Conservation (phyloP, 2,797 vertebrate species). For the Oreochromis grahami region DNA sequence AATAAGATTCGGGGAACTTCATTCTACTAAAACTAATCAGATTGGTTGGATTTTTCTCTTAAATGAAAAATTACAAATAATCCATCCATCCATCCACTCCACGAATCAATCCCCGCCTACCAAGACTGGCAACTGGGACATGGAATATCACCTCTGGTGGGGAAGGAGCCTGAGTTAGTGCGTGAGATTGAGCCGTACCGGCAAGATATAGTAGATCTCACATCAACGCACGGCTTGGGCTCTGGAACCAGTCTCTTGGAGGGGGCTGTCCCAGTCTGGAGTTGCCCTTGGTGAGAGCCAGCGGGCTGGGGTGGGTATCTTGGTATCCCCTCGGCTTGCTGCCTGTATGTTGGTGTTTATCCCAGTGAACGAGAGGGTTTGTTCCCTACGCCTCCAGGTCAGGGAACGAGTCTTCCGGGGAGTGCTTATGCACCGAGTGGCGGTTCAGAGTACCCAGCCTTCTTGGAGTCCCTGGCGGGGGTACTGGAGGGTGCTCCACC, state of each 20-base stretch:
- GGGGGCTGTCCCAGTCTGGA: neutral
- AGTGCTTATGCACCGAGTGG: neutral
- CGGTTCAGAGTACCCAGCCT: fast-evolving
- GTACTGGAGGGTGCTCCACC: neutral
- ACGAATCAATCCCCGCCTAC: neutral
- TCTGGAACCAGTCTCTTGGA: neutral
- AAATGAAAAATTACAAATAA: neutral
- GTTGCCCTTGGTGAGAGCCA: neutral
- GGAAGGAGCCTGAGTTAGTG: neutral
- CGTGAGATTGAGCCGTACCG: neutral
- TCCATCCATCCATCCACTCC: neutral
- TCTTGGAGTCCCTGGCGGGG: neutral
- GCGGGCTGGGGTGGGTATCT: neutral
- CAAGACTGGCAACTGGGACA: neutral
- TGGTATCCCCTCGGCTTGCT: neutral
- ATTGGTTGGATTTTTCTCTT: neutral
- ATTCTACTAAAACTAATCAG: neutral
- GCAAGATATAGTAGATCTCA: neutral
- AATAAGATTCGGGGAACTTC: neutral
- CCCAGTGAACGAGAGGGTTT: neutral
- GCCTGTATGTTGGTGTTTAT: neutral
- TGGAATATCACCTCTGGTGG: neutral
- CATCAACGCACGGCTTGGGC: neutral
- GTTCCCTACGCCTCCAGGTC: neutral
- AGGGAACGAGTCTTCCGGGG: neutral